Evolutionary conservation across 2,113 vertebrate genomes (phyloP), one percentile per base, ranked within the genome.

Genomic region (Mesoclemmys tuberculata): DNA sequence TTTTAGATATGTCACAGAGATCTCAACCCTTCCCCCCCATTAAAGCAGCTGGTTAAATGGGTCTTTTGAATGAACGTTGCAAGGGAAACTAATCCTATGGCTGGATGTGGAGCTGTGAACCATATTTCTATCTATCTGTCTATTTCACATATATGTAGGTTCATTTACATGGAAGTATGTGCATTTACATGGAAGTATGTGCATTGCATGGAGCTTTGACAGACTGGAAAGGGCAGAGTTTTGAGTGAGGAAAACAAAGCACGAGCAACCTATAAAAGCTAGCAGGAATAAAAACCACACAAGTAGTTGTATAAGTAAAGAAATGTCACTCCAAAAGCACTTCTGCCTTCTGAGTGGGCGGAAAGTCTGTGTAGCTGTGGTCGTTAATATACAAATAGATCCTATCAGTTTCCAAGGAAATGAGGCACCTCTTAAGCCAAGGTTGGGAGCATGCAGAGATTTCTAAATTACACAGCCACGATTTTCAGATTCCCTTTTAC

Each of bases 341-440:
- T 31, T 83, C 58, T 89, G 71, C 79, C 84, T 90, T 78, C 81
- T 38, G 91, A 90, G 91, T 90, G 89, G 80, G 71, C 88, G 58
- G 84, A 68, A 52, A 92, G 95, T 89, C 94, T 92, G 91, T 56
- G 55, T 92, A 22, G 78, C 38, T 31, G 21, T 55, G 44, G n/a
- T n/a, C 55, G 38, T 84, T 61, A 52, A 26, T 68, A 79, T 41
- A 44, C 80, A 79, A 80, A 51, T 58, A 41, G 19, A 51, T 31
- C 49, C 71, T n/a, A 24, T 22, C 78, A 27, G 83, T 48, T 64
- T 54, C 79, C 75, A 29, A 46, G n/a, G 27, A 16, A 71, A 71
- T 71, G 64, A 77, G 64, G 58, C 82, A 24, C 26, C 68, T 71
- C 85, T 83, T 46, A 64, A 87, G 90, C 46, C 58, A 84, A 84